Percentiles rank a stretch among this genome's conserved stretches.
phyloP scores from a whole-genome alignment of 2,888 invertebrate genomes.

The Oligia strigilis region DNA sequence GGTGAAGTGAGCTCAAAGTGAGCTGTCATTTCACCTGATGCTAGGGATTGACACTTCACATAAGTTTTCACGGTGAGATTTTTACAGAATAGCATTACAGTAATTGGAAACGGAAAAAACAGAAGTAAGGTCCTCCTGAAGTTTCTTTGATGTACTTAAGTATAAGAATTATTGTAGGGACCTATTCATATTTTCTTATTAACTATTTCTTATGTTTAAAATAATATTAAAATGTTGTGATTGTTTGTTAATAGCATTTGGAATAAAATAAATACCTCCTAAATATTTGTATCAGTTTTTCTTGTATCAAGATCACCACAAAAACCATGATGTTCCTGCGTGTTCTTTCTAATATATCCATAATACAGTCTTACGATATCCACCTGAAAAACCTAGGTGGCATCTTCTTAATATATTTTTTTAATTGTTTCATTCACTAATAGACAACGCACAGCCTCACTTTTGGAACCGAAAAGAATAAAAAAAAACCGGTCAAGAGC shows the following conservation, averaged over 20 bases:
- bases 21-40: too few relatives aligned
- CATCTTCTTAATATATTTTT: not conserved
- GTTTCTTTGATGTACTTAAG: not conserved
- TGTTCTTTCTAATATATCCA: not conserved
- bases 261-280: not conserved
- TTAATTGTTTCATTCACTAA: not conserved
- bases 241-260: not conserved
- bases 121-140: not conserved
- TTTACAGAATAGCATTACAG: too few relatives aligned
- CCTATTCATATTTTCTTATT: not conserved
- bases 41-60: too few relatives aligned
- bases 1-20: too few relatives aligned
- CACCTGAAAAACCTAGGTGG: not conserved
- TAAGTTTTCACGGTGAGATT: too few relatives aligned
- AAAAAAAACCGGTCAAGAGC: too few relatives aligned
- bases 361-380: not conserved
- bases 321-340: not conserved
- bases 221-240: not conserved
- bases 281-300: not conserved
- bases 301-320: too few relatives aligned
- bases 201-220: not conserved
- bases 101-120: not conserved
- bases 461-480: too few relatives aligned
- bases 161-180: not conserved
- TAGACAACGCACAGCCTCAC: not conserved